Percentiles rank a stretch among this genome's conserved stretches.
Evolutionary conservation across 2,113 vertebrate species (phyloP).

Genomic region (Benitochromis conjunctus): DNA sequence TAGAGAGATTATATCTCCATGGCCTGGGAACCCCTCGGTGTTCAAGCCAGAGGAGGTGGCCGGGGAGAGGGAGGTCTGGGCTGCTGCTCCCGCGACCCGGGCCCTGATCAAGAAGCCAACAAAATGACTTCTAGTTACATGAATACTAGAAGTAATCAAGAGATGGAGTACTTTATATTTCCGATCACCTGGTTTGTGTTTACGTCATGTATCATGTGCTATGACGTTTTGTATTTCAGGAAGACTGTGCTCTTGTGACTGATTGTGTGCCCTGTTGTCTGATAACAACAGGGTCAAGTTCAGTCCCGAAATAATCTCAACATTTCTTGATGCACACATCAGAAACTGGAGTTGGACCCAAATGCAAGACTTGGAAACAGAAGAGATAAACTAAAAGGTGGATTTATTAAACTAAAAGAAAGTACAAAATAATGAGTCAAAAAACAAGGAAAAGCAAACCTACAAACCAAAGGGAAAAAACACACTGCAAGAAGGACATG

Average conservation of each 20-base stretch:
- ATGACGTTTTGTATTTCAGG: background rate
- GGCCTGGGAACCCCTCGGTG: background rate
- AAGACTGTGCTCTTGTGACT: background rate
- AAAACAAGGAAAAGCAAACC: background rate
- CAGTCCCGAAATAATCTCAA: background rate
- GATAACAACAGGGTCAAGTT: background rate
- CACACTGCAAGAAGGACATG: too few species aligned
- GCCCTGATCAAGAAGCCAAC: background rate
- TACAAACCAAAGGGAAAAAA: too few species aligned
- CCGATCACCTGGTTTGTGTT: background rate
- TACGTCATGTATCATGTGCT: fast-evolving
- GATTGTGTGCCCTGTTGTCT: background rate
- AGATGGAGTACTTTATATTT: background rate
- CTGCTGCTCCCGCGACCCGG: fast-evolving
- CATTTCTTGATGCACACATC: background rate
- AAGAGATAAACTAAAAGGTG: background rate
- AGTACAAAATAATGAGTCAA: background rate
- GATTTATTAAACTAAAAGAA: fast-evolving
- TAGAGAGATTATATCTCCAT: background rate
- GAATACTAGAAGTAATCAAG: background rate
- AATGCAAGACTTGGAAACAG: background rate
- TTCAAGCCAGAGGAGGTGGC: background rate
- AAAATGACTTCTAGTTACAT: background rate
- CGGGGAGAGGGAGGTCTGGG: background rate
- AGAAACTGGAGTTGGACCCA: background rate